A percentile compares a stretch with the other conserved stretches of the same genome.
phyloP scores from a whole-genome alignment of 2,797 vertebrate species.

The Pangasius mekongensis region DNA sequence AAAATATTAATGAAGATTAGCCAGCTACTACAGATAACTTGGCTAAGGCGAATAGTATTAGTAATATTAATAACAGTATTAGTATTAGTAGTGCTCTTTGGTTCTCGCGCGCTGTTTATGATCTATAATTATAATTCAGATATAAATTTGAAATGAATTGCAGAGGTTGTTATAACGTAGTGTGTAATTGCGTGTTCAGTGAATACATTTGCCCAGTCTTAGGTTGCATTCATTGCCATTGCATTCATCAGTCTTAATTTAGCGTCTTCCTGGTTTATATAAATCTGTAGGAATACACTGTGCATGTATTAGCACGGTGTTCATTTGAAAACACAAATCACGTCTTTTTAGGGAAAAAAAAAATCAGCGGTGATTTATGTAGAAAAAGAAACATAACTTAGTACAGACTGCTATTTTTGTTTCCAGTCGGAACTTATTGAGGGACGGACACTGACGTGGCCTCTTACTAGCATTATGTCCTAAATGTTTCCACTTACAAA shows the following conservation, averaged over 20 bases:
- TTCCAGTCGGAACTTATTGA: conserved; percentile 51
- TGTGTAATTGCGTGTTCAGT: background rate
- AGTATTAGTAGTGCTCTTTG: no score
- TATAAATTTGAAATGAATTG: background rate
- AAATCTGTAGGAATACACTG: background rate
- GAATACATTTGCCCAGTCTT: background rate
- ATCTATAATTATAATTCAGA: background rate
- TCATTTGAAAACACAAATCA: background rate
- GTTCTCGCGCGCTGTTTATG: background rate
- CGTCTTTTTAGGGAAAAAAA: background rate
- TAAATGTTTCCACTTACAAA: background rate
- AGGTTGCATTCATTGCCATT: background rate
- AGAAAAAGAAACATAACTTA: background rate
- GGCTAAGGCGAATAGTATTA: background rate
- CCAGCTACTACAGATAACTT: background rate
- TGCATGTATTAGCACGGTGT: background rate
- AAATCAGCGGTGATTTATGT: background rate
- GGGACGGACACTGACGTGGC: conserved; percentile 61
- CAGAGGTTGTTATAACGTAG: background rate
- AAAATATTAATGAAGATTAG: background rate
- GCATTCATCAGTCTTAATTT: background rate
- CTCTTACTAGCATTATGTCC: background rate
- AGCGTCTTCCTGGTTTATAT: background rate
- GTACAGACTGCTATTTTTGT: conserved; percentile 17
- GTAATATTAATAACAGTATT: background rate